Base-by-base conservation (phyloP, 1,140 invertebrate genomes). In the Muscidifurax raptorellus region DNA sequence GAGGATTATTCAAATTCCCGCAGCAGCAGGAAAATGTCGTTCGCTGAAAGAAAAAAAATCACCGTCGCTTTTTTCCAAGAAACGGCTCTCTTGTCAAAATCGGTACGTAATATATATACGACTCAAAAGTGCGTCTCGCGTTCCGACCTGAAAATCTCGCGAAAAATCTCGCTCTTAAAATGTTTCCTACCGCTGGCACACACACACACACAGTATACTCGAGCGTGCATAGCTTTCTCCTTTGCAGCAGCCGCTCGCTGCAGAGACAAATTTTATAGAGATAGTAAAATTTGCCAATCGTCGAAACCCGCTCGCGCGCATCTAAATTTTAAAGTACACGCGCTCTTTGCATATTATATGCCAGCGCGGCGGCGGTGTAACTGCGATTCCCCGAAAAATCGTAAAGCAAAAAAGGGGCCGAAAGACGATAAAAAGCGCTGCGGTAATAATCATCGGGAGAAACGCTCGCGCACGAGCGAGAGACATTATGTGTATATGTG, bases 301-400 rank as follows among this genome's bases (percentile, higher is more conserved):
- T 81, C 79, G 78, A 81, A 80, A 76, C 64, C 36, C 28, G n/a
- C 28, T 13, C 67, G 77, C 52, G 64, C 78, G 32, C 72, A 80
- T 85, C 78, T 81, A 85, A 81, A 81, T 71, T 81, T 81, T 27
- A 85, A 85, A 81, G 71, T 69, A 28, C 72, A 69, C 30, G 40
- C 30, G 47, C 76, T 72, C 75, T 76, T 78, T 80, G 78, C 82
- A 83, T 78, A 82, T 77, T 59, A 40, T 25, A n/a, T 9, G 36
- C 28, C 18, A 15, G 44, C 47, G 4, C 18, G 22, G 4, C 36
- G 32, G 15, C 52, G 52, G 5, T 36, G 32, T 59, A 79, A 81
- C 25, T 66, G 59, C 84, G 74, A 77, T 85, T 85, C 84, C 36
- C 69, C 66, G 84, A 85, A 85, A 85, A 81, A 80, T 81, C 84